Percentiles rank a stretch among this genome's conserved stretches.
phyloP scores from a whole-genome alignment of 2,888 invertebrate genomes.

The Dicranocentrus wangi region DNA sequence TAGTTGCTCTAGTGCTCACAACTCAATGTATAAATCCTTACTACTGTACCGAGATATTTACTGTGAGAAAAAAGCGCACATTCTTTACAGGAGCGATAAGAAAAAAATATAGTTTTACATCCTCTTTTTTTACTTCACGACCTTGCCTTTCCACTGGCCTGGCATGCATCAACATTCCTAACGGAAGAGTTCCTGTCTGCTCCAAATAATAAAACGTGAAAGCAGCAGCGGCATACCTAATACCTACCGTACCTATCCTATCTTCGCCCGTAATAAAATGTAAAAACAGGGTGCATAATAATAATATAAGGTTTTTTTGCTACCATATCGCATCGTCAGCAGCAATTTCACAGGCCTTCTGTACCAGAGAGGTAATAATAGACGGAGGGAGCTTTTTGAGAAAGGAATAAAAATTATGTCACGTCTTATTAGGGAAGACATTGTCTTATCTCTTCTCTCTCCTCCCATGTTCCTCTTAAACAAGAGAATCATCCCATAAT shows the following conservation, averaged over 20 bases:
- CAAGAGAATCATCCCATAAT: not conserved
- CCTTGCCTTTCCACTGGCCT: slow-evolving; percentile 47
- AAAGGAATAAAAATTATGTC: slow-evolving; percentile 48
- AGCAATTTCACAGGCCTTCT: too few species aligned
- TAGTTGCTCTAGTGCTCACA: not conserved
- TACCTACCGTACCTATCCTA: too few species aligned
- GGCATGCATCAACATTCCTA: slow-evolving; percentile 42
- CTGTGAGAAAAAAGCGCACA: slow-evolving; percentile 47
- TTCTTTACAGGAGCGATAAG: slow-evolving; percentile 51
- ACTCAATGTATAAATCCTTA: not conserved
- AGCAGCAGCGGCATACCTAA: too few species aligned
- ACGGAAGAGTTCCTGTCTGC: slow-evolving; percentile 59
- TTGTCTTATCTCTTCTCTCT: slow-evolving; percentile 38
- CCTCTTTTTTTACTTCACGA: slow-evolving; percentile 47
- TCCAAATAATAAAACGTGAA: slow-evolving; percentile 24
- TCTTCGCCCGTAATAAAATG: too few species aligned
- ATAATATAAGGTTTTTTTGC: too few species aligned
- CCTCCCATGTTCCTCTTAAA: not conserved
- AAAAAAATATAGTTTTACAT: slow-evolving; percentile 37
- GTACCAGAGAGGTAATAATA: too few species aligned
- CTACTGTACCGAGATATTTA: slow-evolving; percentile 1
- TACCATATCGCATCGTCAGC: too few species aligned
- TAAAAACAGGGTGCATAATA: too few species aligned
- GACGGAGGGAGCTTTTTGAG: not conserved
- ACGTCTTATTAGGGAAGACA: slow-evolving; percentile 48